Evolutionary conservation across 2,113 vertebrate genomes (phyloP), one percentile per base, ranked within the genome.

Genomic region (Platysteira castanea): DNA sequence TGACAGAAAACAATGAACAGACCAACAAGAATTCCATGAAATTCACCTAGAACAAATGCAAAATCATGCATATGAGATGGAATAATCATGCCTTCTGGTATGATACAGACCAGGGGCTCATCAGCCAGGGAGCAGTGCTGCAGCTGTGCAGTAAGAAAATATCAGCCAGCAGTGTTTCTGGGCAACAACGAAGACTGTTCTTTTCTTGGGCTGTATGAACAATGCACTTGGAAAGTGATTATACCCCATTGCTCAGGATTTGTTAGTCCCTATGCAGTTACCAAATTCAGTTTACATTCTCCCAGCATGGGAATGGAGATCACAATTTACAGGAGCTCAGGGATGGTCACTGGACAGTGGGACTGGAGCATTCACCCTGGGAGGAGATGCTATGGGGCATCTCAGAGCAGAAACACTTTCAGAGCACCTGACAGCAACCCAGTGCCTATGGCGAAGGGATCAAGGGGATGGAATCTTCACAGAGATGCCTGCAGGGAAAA

Each of bases 261-360:
- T 86, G 1, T 42, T 61, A 63, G 27, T 56, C 14, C 5, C 23
- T 59, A 7, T 7, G 16, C 10, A 7, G 8, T 30, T 71, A 59
- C 4, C 9, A 54, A 47, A 73, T 49, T 49, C 10, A 49, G 10
- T 63, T 84, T 84, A 41, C n/a, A 26, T 37, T 37, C 22, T 84
- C 12, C 15, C 18, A 79, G 10, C 18, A 64, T 1, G 1, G 31
- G 21, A 79, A 37, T 20, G 15, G 10, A 24, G 11, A 22, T 71
- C 53, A 35, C 7, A 78, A 10, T 53, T 37, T 61, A 31, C 13
- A 42, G 30, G 3, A 59, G 22, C 7, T 70, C 37, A 44, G 17
- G 22, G 18, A 2, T 0, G 0, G 11, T 15, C 21, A 76, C 14
- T 31, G 4, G 11, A 19, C 15, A 31, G 13, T 14, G 24, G 4